Base-by-base conservation (phyloP, 2,797 vertebrate species). In the Acrossocheilus wenchowensis region DNA sequence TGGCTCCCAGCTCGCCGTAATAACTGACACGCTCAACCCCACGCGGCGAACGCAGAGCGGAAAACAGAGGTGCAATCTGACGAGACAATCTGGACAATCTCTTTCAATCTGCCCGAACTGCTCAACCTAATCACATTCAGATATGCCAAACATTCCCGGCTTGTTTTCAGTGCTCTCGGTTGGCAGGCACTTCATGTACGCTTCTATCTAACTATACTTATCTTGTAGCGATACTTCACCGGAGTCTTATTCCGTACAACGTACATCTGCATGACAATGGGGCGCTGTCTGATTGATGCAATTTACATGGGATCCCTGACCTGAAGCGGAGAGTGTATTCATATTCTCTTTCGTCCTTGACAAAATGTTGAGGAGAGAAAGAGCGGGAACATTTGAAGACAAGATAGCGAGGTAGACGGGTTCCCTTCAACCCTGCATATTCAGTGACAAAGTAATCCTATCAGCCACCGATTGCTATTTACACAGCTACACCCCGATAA, bases 231-330 rank as follows among this genome's bases (percentile, higher is more conserved):
- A 89, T 77, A 90, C 87, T 84, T 90, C 86, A 85, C 36, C 86
- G 68, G 48, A 66, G 78, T 77, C 75, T 85, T 79, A 69, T 86
- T 80, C 86, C 43, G 30, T 66, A 75, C 73, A 66, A 30, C 21
- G n/a, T 81, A 81, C 86, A 92, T 92, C 82, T 93, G 81, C 90
- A 92, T 91, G 85, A 88, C 88, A 90, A 91, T 82, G 89, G 57
- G 14, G 17, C 17, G 36, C 86, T 86, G 43, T 82, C 86, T 92
- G 87, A 92, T 90, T 86, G 87, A 87, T 88, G 89, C 87, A 86
- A 91, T 93, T 91, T 91, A 87, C 89, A 52, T 11, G 45, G 87
- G 78, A 91, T 86, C 85, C 72, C 68, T 78, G 88, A 85, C 79
- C 85, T 41, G 81, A 74, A 74, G 52, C 52, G 39, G 45, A 26